These are phyloP conservation scores for Chelidonichthys spinosus DNA, from an alignment of 2,797 vertebrate species.

Conservation along the genomic window DNA sequence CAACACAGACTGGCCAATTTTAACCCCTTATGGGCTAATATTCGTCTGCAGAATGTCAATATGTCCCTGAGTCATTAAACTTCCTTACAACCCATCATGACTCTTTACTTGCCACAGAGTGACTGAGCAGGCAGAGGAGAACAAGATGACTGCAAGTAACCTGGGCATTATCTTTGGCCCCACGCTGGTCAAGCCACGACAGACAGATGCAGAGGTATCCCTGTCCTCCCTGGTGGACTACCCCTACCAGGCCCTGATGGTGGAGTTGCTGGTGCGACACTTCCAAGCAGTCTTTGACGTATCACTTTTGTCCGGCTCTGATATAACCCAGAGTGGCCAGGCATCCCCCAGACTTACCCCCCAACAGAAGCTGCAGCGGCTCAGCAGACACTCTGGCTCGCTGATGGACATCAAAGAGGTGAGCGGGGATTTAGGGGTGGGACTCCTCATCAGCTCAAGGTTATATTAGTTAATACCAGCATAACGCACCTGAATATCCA, in stretches of 20 bases:
- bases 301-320: conserved; percentile 62
- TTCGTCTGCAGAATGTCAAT: neutral
- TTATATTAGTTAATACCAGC: neutral
- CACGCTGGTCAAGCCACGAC: conserved; percentile 92
- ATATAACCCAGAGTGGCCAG: conserved; percentile 65
- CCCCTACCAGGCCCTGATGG: conserved; percentile 93
- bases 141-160: conserved; percentile 98
- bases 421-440: conserved; percentile 54
- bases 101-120: conserved; percentile 82
- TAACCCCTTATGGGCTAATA: neutral
- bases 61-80: neutral
- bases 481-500: neutral
- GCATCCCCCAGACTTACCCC: conserved; percentile 76
- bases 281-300: conserved; percentile 90
- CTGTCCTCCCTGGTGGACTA: conserved; percentile 97
- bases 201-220: conserved; percentile 91
- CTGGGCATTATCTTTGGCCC: conserved; percentile 98
- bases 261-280: conserved; percentile 92
- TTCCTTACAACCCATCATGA: neutral
- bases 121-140: conserved; percentile 92
- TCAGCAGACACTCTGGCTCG: conserved; percentile 85
- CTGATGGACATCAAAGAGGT: conserved; percentile 92
- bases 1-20: neutral
- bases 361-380: conserved; percentile 87
- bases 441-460: neutral